Base-by-base conservation (phyloP, 2,888 invertebrate genomes). In the Ptychoptera albimana region DNA sequence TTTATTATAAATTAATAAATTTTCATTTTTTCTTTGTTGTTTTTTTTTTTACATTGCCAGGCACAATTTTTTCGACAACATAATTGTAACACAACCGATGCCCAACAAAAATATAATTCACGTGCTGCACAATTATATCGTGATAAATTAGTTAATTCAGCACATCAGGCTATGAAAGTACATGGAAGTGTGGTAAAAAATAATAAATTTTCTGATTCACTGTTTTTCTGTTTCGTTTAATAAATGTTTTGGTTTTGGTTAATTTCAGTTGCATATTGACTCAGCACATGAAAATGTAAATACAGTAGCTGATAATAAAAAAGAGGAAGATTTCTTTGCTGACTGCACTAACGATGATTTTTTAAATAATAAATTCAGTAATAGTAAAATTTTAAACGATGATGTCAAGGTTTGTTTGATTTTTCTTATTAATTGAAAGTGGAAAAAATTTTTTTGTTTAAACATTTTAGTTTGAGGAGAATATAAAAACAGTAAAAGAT, bases 61-160 rank as follows among this genome's bases (percentile, higher is more conserved):
- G 77, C 77, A 46, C 82, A 87, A 59, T 98, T 86, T 68, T 98
- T 99, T 70, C 77, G 82, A 46, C 88, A 92, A 59, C 89, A 99
- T 60, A 93, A 94, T 52, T 85, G 92, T 61, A 77, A 75, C 46
- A 85, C 89, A 34, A 80, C 79, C 40, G 97, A 98, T 69, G 83
- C 94, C 13, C 89, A 94, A 54, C 89, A 93, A 63, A 99, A 99
- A 64, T 99, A 99, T 67, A 91, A 84, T 60, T 96, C 96, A 2
- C 73, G 96, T 46, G 91, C 93, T 41, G 96, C 98, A 2, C 82
- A 85, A 58, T 68, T 92, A 56, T 99, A 99, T 66, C 75, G 82
- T 55, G 93, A 96, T 55, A 96, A 94, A 64, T 69, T 98, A 48
- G 69, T 77, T 50, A 72, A 79, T 44, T 65, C 77, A 54, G 87